phyloP scores from a whole-genome alignment of 1,140 invertebrate species.

The Homarus americanus region DNA sequence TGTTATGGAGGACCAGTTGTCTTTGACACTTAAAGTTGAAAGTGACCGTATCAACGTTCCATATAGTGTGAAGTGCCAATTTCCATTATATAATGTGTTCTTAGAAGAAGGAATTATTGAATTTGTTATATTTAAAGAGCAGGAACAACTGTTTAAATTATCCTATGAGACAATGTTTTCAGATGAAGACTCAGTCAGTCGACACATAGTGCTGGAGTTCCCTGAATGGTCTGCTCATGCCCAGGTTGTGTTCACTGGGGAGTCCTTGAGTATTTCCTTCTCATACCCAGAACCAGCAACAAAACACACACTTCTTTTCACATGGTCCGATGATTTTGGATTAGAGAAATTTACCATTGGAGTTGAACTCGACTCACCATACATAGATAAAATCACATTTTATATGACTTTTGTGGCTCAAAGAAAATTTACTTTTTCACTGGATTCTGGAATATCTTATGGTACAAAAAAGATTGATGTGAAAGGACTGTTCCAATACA shows the following conservation, averaged over 20 bases:
- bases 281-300: constrained; percentile 27
- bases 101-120: constrained; percentile 35
- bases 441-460: constrained; percentile 6
- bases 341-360: constrained; percentile 33
- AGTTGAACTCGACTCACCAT: constrained; percentile 22
- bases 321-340: constrained; percentile 30
- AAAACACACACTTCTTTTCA: constrained; percentile 30
- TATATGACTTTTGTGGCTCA: constrained; percentile 25
- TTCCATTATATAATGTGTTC: constrained; percentile 27
- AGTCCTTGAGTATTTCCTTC: constrained; percentile 2
- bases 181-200: neutral
- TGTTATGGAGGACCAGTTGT: neutral
- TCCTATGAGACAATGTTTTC: constrained; percentile 26
- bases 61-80: neutral
- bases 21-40: neutral
- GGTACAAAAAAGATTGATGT: constrained; percentile 13
- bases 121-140: neutral
- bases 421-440: constrained; percentile 15
- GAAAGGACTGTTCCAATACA: constrained; percentile 29
- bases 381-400: constrained; percentile 5
- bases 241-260: neutral
- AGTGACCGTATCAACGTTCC: constrained; percentile 20
- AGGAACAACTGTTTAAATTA: constrained; percentile 13
- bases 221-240: constrained; percentile 24
- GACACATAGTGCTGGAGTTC: neutral